phyloP scores from a whole-genome alignment of 2,797 vertebrate genomes.

The Sebastes wilsoni region DNA sequence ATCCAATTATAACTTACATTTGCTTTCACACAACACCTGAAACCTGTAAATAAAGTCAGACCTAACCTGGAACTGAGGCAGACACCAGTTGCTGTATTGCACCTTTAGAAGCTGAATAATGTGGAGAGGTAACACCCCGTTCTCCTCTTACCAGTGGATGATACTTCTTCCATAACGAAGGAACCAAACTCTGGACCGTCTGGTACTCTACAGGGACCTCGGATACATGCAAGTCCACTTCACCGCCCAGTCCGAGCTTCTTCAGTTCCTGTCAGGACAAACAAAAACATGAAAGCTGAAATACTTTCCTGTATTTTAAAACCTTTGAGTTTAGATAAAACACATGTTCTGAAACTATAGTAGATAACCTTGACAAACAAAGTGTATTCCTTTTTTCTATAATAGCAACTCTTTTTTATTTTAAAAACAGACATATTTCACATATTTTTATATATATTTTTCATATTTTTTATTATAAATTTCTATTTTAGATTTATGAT shows the following conservation, averaged over 20 bases:
- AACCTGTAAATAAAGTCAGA: background rate
- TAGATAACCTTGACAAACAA: background rate
- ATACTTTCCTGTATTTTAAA: background rate
- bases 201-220: slow-evolving; percentile 97
- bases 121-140: background rate
- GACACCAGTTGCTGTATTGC: background rate
- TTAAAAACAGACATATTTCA: too few relatives aligned
- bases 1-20: background rate
- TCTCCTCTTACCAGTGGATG: slow-evolving; percentile 87
- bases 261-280: slow-evolving; percentile 86
- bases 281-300: background rate
- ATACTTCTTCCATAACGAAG: slow-evolving; percentile 92
- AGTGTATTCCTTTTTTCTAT: background rate
- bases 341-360: background rate
- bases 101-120: background rate
- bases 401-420: background rate
- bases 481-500: background rate
- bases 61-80: background rate
- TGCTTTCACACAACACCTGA: background rate
- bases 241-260: slow-evolving; percentile 90
- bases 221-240: slow-evolving; percentile 89
- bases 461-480: background rate
- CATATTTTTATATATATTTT: too few relatives aligned
- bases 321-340: background rate
- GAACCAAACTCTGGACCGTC: slow-evolving; percentile 91